These are phyloP conservation scores for Silurus asotus DNA, from an alignment of 2,113 vertebrate species.

Conservation along the genomic window DNA sequence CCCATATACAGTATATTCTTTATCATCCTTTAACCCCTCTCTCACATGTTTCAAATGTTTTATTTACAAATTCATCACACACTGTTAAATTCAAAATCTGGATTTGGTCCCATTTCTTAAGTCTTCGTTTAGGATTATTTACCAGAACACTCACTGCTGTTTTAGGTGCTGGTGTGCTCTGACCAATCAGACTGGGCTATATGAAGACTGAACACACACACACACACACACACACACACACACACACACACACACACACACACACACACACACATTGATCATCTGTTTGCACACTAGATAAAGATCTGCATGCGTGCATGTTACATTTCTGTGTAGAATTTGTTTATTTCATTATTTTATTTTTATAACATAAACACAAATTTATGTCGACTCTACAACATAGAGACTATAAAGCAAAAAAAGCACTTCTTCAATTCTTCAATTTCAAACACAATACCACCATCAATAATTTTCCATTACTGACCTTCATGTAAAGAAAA, in stretches of 20 bases:
- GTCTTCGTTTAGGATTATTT: neutral
- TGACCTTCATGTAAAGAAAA: slow-evolving; percentile 66
- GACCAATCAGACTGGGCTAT: neutral
- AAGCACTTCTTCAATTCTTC: too few species aligned
- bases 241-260: neutral
- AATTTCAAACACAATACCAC: neutral
- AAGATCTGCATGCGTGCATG: neutral
- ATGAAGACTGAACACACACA: slow-evolving; percentile 1
- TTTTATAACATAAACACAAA: too few species aligned
- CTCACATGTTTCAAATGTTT: neutral
- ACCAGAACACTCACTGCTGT: neutral
- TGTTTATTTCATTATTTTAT: too few species aligned
- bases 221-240: slow-evolving; percentile 20
- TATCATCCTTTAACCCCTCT: neutral
- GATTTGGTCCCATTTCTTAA: neutral
- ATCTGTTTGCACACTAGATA: slow-evolving; percentile 2
- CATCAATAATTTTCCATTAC: slow-evolving; percentile 43
- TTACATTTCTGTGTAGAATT: neutral
- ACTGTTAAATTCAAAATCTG: neutral
- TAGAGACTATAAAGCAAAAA: too few species aligned
- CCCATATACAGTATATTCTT: neutral
- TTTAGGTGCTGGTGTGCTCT: neutral
- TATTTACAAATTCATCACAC: neutral
- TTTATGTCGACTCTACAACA: neutral
- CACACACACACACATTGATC: neutral